A percentile compares a stretch with the other conserved stretches of the same genome.
Evolutionary conservation across 2,797 vertebrate genomes (phyloP).

Genomic region (Acomys russatus): DNA sequence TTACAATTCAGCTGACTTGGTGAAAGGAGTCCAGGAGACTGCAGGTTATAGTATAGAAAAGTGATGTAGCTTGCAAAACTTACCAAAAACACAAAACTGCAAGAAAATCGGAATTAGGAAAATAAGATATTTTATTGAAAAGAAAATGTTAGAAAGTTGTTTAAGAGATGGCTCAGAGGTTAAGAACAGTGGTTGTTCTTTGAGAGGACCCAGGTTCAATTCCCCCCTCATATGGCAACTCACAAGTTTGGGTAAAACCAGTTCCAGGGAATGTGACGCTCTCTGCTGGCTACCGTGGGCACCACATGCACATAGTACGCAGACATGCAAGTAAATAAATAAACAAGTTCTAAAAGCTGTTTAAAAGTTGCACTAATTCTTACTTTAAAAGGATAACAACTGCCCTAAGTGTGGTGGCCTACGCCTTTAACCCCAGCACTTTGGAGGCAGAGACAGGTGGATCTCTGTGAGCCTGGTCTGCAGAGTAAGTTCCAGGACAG

Average conservation of each 20-base stretch:
- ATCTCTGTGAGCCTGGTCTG: no score
- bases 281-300: neutral
- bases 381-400: neutral
- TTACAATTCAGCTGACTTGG: neutral
- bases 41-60: slow-evolving; percentile 47
- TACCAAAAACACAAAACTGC: slow-evolving; percentile 30
- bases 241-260: neutral
- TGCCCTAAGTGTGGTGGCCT: no score
- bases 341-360: neutral
- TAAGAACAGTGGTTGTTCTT: neutral
- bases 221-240: neutral
- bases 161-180: neutral
- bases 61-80: slow-evolving; percentile 31
- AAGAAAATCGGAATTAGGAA: slow-evolving; percentile 50
- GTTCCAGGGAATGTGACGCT: neutral
- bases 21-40: slow-evolving; percentile 12
- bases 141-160: neutral
- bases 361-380: neutral
- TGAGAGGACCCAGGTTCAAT: neutral
- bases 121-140: slow-evolving; percentile 25
- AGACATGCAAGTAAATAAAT: neutral
- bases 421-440: no score
- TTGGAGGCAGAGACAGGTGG: no score
- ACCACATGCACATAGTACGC: neutral
- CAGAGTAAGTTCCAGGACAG: no score